Evolutionary conservation across 2,797 vertebrate species (phyloP), one percentile per base, ranked within the genome.

Genomic region (Rhadinocentrus ornatus): DNA sequence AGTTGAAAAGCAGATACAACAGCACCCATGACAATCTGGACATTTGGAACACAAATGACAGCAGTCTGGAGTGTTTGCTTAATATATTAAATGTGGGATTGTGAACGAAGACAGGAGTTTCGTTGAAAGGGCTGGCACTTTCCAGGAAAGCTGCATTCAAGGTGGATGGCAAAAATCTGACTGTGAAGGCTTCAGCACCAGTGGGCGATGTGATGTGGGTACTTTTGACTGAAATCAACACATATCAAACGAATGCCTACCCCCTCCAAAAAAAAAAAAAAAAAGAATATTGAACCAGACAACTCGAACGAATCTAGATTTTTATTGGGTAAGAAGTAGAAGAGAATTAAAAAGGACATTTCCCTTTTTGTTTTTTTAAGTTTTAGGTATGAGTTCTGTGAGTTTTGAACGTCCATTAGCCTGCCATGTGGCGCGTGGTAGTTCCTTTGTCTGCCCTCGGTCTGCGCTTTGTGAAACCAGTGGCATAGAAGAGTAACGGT

Each of bases 161-260:
- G 31, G n/a, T 41, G 18, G 56, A 15, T 27, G n/a, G 50, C 24
- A 69, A 37, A 79, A 64, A 69, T 69, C 26, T 34, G n/a, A 64
- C 31, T 0, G 26, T 53, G 75, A 71, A 73, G 78, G 72, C 72
- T 77, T 77, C 64, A 76, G 64, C 80, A 44, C 77, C 78, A 77
- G 85, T 78, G 84, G 85, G 80, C 71, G 73, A 10, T 77, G 84
- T 75, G 31, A 65, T 41, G 81, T 89, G 89, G 85, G 77, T 62
- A 71, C 73, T 76, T 87, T 39, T 78, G 85, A 85, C 83, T 87
- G 80, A 88, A 87, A 88, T 88, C 87, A 86, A 93, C 91, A 95
- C 94, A 95, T 94, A 94, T 95, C 93, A 95, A 92, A 78, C 12
- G 75, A 93, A 93, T 90, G 93, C 92, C 89, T 91, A 86, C 32